Conservation (phyloP, 1,140 invertebrate genomes). For the Drosophila virilis region DNA sequence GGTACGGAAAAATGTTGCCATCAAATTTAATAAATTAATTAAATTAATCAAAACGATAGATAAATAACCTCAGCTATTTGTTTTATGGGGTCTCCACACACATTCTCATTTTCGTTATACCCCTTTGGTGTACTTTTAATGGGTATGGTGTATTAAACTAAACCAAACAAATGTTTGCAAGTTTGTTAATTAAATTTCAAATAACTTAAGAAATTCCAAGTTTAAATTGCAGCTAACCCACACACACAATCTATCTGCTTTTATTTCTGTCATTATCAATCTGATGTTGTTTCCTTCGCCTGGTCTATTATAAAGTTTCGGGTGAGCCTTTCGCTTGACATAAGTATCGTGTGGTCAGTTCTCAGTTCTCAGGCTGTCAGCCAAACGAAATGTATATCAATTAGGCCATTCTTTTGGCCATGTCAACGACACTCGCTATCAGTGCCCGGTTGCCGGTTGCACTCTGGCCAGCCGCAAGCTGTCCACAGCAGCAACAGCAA, state of each 20-base stretch:
- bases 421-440: constrained; percentile 48
- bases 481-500: constrained; percentile 33
- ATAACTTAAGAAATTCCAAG: not conserved
- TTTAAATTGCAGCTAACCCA: not conserved
- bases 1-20: too few species aligned
- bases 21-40: too few species aligned
- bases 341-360: constrained; percentile 29
- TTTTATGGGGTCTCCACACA: too few species aligned
- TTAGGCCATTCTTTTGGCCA: constrained; percentile 42
- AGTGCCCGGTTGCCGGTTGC: constrained; percentile 22
- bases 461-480: constrained; percentile 32
- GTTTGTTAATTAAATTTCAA: constrained; percentile 10
- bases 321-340: constrained; percentile 18
- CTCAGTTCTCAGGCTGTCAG: constrained; percentile 30
- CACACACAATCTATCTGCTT: too few species aligned
- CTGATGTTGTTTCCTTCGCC: constrained; percentile 7
- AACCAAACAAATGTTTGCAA: not conserved
- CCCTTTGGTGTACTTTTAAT: not conserved
- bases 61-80: too few species aligned
- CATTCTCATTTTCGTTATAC: too few species aligned
- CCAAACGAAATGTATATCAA: constrained; percentile 53
- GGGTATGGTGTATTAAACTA: not conserved
- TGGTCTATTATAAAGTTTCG: not conserved
- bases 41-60: too few species aligned
- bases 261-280: constrained; percentile 27